phyloP scores from a whole-genome alignment of 1,140 invertebrate species.

The Aphis gossypii region DNA sequence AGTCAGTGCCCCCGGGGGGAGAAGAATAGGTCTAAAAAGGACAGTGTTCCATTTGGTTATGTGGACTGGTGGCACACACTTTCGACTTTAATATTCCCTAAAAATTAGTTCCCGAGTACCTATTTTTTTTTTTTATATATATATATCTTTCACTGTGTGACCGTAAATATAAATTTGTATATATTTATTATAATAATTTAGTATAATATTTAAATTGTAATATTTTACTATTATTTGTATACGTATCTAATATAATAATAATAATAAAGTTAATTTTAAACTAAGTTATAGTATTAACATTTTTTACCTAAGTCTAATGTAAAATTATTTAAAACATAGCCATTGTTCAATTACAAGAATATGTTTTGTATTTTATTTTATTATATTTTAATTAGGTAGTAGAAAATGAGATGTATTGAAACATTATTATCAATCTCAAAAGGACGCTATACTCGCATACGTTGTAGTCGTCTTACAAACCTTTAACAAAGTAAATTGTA shows the following conservation, averaged over 20 bases:
- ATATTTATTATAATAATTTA: not conserved
- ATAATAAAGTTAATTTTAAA: not conserved
- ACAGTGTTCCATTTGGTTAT: not conserved
- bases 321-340: not conserved
- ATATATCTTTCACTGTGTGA: not conserved
- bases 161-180: not conserved
- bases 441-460: too few species aligned
- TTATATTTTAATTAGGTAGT: too few species aligned
- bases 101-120: not conserved
- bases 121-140: not conserved
- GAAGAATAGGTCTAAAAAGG: not conserved
- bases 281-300: not conserved
- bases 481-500: too few species aligned
- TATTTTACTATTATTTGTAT: not conserved
- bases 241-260: not conserved
- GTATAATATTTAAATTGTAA: not conserved
- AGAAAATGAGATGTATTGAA: too few species aligned
- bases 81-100: not conserved
- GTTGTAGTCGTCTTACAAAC: too few species aligned
- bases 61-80: not conserved
- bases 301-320: not conserved
- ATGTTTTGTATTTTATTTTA: not conserved
- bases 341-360: not conserved
- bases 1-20: not conserved
- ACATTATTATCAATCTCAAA: too few species aligned